Evolutionary conservation across 2,113 vertebrate species (phyloP).

Genomic region (Tragulus kanchil): DNA sequence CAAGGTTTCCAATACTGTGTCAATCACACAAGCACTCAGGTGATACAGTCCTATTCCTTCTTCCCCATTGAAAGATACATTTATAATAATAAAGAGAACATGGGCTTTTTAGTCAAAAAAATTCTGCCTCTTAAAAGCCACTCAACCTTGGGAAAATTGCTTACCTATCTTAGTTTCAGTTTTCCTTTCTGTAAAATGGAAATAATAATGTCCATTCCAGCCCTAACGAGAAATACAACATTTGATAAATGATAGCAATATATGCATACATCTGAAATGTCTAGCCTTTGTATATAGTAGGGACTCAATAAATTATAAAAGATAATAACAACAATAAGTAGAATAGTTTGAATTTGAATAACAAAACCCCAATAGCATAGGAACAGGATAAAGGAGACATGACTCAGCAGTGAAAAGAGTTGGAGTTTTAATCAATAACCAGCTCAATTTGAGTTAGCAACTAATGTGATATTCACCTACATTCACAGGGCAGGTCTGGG

Average conservation of each 20-base stretch:
- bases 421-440: neutral
- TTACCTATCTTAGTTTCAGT: neutral
- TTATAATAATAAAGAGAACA: conserved; percentile 18
- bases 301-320: neutral
- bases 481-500: neutral
- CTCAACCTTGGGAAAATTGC: conserved; percentile 4
- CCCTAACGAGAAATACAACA: conserved; percentile 28
- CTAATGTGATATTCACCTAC: neutral
- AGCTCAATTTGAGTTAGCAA: neutral
- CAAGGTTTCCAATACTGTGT: neutral
- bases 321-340: neutral
- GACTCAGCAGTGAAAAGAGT: neutral
- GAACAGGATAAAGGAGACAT: conserved; percentile 1
- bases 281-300: neutral
- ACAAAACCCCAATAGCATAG: conserved; percentile 40
- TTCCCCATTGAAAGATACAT: neutral
- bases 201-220: neutral
- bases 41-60: neutral
- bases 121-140: conserved; percentile 47
- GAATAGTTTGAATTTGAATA: conserved; percentile 31
- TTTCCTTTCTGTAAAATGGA: conserved; percentile 48
- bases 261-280: neutral
- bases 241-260: neutral
- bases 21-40: neutral
- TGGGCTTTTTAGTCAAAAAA: conserved; percentile 61